Base-by-base conservation (phyloP, 2,888 invertebrate genomes). In the Hypolimnas misippus region DNA sequence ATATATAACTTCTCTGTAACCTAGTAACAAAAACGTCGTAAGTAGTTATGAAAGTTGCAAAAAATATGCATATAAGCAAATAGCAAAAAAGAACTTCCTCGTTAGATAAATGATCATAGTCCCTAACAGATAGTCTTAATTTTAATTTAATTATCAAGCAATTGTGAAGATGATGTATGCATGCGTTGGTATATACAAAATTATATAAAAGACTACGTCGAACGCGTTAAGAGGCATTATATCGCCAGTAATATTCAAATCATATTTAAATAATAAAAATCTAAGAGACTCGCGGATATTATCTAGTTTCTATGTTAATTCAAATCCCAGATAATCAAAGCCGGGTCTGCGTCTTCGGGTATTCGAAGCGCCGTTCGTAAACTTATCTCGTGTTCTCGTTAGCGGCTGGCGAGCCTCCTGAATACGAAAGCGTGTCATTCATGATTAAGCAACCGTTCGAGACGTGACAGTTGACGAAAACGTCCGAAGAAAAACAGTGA, bases 341-440 rank as follows among this genome's bases (percentile, higher is more conserved):
- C 78, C 76, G 78, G 79, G 80, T 79, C 82, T 77, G 78, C 81
- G 83, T 85, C 83, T 87, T 84, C 81, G 84, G 81, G 84, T 86
- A 85, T 88, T 84, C 82, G 82, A 85, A 83, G 51, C 83, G 81
- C 84, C 86, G 86, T 89, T 89, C 83, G 87, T 86, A 87, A 87
- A 89, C 87, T 59, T 53, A 53, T 89, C 89, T 85, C 84, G 87
- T 84, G 77, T 83, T 83, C 89, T 90, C 86, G 89, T 90, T 91
- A 90, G 86, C 83, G 78, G 81, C 77, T 79, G 77, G 81, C 76
- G 81, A 84, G 83, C 83, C 83, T 79, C 73, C 81, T 87, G 90
- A 90, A 91, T 91, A 89, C 89, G 81, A 84, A 90, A 90, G 81
- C 86, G 80, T 78, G 86, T 85, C 86, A 88, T 87, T 89, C 87